Evolutionary conservation across 35 echinoderm and acorn worm species (phyloP).

Genomic region (Ptychodera flava): DNA sequence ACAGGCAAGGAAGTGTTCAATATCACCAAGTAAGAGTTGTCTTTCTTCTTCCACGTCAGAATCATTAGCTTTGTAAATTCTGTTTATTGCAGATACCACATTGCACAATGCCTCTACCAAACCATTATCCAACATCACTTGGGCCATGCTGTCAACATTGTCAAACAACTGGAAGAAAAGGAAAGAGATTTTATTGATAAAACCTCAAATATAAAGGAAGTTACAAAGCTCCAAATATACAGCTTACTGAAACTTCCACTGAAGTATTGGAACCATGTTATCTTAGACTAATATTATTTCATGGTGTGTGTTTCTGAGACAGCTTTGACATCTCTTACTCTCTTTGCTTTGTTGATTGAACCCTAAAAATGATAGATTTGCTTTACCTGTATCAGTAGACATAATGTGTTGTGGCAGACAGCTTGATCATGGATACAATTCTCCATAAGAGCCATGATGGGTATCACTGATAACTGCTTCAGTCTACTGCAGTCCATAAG

Average conservation of each 20-base stretch:
- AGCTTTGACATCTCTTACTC: too few species aligned
- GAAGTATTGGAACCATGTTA: too few species aligned
- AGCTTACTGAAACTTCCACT: too few species aligned
- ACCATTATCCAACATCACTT: constrained; percentile 78
- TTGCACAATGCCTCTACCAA: constrained; percentile 62
- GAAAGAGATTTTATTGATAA: too few species aligned
- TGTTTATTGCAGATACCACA: constrained; percentile 33
- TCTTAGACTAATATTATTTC: too few species aligned
- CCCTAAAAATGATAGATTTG: too few species aligned
- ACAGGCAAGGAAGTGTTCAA: constrained; percentile 79
- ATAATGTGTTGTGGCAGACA: constrained; percentile 73
- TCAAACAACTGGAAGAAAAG: constrained; percentile 78
- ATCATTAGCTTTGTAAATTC: neutral
- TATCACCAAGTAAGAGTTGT: constrained; percentile 57
- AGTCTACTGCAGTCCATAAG: constrained; percentile 45
- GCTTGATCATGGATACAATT: constrained; percentile 65
- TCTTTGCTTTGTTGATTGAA: too few species aligned
- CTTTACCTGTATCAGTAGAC: constrained; percentile 68
- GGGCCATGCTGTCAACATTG: constrained; percentile 41
- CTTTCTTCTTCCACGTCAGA: constrained; percentile 8
- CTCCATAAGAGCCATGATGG: constrained; percentile 68
- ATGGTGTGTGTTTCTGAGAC: too few species aligned
- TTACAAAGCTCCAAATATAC: neutral
- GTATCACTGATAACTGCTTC: constrained; percentile 58
- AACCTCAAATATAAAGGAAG: too few species aligned